Evolutionary conservation across 2,888 invertebrate species (phyloP).

Genomic region (Epinotia demarniana): DNA sequence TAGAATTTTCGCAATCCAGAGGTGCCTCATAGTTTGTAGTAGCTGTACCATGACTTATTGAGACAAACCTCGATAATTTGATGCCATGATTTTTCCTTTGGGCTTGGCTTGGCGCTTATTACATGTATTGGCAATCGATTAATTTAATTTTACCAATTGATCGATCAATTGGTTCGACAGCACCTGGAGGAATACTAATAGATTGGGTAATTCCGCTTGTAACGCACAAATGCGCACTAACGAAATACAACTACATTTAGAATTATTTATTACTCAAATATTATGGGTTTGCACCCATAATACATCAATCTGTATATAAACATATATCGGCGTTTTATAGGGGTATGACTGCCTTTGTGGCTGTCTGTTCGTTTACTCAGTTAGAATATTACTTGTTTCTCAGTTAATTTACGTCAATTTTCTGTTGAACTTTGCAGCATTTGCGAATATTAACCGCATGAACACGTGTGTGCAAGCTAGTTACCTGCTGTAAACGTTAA

Average conservation of each 20-base stretch:
- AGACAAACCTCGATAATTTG: too few relatives aligned
- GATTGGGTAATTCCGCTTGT: neutral
- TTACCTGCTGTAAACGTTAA: too few relatives aligned
- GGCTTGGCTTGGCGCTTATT: too few relatives aligned
- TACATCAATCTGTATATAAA: neutral
- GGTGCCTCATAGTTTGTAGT: too few relatives aligned
- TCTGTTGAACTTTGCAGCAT: neutral
- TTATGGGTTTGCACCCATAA: neutral
- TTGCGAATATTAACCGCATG: neutral
- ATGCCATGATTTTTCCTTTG: too few relatives aligned
- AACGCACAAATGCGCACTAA: neutral
- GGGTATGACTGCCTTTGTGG: neutral
- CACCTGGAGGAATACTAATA: neutral
- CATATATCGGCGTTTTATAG: neutral
- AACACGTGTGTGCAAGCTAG: too few relatives aligned
- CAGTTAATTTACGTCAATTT: neutral
- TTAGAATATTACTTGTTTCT: neutral
- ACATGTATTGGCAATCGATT: too few relatives aligned
- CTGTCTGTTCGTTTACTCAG: neutral
- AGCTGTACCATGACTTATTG: too few relatives aligned
- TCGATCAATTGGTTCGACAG: too few relatives aligned
- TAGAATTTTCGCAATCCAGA: too few relatives aligned
- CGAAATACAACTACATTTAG: slow-evolving; percentile 10
- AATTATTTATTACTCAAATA: neutral
- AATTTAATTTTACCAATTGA: too few relatives aligned